Percentiles rank a stretch among this genome's conserved stretches.
Evolutionary conservation across 2,888 invertebrate species (phyloP).

Genomic region (Epinotia demarniana): DNA sequence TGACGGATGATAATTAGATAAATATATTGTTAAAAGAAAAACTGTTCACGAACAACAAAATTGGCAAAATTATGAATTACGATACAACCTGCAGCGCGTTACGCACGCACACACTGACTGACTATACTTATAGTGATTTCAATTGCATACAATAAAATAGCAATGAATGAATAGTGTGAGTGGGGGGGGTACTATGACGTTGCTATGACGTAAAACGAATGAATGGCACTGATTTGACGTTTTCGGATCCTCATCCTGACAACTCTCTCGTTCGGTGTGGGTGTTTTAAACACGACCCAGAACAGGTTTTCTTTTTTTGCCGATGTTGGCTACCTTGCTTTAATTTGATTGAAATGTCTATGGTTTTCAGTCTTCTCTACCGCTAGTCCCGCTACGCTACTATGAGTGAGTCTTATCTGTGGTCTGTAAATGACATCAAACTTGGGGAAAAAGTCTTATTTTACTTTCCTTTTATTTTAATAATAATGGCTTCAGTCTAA

Average conservation of each 20-base stretch:
- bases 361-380: background rate
- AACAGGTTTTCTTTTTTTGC: background rate
- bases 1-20: background rate
- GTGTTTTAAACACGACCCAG: background rate
- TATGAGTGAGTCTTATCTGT: constrained; percentile 20
- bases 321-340: background rate
- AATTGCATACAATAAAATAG: constrained; percentile 11
- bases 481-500: constrained; percentile 23
- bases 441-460: constrained; percentile 32
- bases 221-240: constrained; percentile 13
- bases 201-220: constrained; percentile 30
- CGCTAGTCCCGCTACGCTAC: background rate
- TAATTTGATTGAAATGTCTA: constrained; percentile 2
- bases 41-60: constrained; percentile 3
- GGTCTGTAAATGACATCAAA: constrained; percentile 39
- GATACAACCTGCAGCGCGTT: constrained; percentile 9
- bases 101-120: constrained; percentile 23
- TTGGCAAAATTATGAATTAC: constrained; percentile 17
- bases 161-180: constrained; percentile 22
- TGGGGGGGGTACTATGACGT: constrained; percentile 23
- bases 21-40: constrained; percentile 12
- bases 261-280: background rate
- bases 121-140: background rate
- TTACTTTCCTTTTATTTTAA: constrained; percentile 33
- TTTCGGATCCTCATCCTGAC: background rate